Evolutionary conservation across 2,113 vertebrate species (phyloP), one percentile per base, ranked within the genome.

Genomic region (Rhodinocichla rosea): DNA sequence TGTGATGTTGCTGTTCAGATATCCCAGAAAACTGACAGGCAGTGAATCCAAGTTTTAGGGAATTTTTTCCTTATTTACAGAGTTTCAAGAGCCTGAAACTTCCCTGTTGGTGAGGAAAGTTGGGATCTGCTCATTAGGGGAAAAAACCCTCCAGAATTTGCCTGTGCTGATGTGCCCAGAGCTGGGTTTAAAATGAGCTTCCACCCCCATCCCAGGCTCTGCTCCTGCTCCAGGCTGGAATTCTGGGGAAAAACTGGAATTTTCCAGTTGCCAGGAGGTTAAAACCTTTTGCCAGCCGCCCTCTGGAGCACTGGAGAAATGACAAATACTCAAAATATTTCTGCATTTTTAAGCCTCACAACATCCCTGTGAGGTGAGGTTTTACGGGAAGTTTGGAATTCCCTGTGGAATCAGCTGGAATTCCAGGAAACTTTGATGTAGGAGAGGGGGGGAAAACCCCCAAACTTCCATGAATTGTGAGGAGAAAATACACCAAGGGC

Each of bases 301-400:
- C 63, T 35, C 37, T 69, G 70, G 52, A 30, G 21, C 60, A 6
- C 37, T 20, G 89, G 80, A 13, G 67, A n/a, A 64, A 17, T 6
- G 33, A 47, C 5, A 67, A 37, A 26, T 33, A 15, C 4, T 35
- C 33, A 7, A 49, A 33, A 63, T 44, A 21, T 50, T 65, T 16
- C n/a, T 57, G 82, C 6, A 0, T 77, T 60, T 39, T 39, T 3
- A 9, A 63, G 35, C 83, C 92, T 93, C 93, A 77, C 94, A 77
- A 35, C 92, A 56, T 3, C 94, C 75, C 95, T 79, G 83, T 35
- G 95, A 94, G 94, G 82, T 82, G 64, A 95, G 82, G 28, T 35
- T 33, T 33, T 7, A 30, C 23, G 65, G 59, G 76, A 82, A 10
- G 32, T 16, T 30, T 70, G n/a, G 49, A 19, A 8, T 47, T 7